Evolutionary conservation across 1,140 invertebrate species (phyloP), one percentile per base, ranked within the genome.

Genomic region (Rhagoletis pomonella): DNA sequence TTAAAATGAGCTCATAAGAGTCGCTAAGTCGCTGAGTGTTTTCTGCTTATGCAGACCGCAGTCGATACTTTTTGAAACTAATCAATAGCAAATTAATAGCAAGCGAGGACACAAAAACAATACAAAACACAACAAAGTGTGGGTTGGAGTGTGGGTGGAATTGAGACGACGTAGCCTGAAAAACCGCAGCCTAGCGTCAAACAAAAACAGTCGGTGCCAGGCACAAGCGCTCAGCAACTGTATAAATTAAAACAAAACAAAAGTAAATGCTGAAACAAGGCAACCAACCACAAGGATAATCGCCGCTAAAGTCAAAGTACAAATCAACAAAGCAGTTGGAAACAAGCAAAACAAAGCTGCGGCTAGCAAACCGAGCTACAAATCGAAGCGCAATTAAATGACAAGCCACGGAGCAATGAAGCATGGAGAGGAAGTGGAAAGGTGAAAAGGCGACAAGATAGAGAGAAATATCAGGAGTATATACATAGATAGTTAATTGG

Each of bases 31-130:
- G 44, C 42, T 47, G 14, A 47, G 12, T 73, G 17, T 62, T 62
- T 62, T 62, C 29, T 7, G 12, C 17, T 62, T 62, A n/a, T 4
- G 9, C n/a, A 14, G 60, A 62, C 60, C 60, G 60, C 44, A 47
- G 69, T 73, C 50, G 29, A 73, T 77, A 87, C 58, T 44, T 86
- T 86, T 77, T 73, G 67, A 88, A 88, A 88, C 87, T 88, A 88
- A 88, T 88, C 87, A 85, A 88, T 88, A 88, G 44, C 84, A 88
- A 88, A 86, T 88, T 73, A 85, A 62, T 85, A 19, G 10, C 84
- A 29, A 62, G 55, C 55, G 55, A 85, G 84, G 84, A 85, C 58
- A 39, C n/a, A 85, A 85, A 62, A 39, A 1, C 12, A 60, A 85
- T 39, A 42, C 12, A 62, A 59, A 85, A 85, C 9, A 2, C 67